phyloP scores from a whole-genome alignment of 2,797 vertebrate species.

The Lutjanus argentimaculatus region DNA sequence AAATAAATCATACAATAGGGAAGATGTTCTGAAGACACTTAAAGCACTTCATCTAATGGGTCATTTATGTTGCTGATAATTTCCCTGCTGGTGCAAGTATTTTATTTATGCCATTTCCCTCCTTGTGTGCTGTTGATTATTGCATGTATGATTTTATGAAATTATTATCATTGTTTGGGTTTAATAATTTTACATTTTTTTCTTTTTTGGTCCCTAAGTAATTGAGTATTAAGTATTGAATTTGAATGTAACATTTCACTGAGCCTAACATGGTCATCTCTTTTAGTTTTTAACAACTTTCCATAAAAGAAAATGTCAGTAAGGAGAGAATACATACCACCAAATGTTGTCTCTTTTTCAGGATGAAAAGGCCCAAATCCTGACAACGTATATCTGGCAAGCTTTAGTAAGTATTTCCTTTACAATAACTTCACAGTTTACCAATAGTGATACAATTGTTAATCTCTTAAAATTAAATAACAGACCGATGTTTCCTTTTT shows the following conservation, averaged over 20 bases:
- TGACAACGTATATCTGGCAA: slow-evolving; percentile 82
- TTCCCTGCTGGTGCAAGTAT: no score
- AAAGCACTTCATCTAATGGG: no score
- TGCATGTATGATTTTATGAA: no score
- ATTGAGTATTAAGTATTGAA: no score
- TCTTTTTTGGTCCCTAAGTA: neutral
- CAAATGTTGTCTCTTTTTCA: slow-evolving; percentile 50
- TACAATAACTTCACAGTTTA: neutral
- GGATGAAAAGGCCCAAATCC: slow-evolving; percentile 83
- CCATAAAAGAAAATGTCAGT: neutral
- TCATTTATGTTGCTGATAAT: no score
- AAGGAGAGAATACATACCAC: neutral
- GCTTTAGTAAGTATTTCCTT: slow-evolving; percentile 64
- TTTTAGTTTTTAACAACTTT: neutral
- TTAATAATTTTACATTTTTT: neutral
- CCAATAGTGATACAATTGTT: neutral
- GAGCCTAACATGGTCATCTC: no score
- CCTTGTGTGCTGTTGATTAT: no score
- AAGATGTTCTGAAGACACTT: no score
- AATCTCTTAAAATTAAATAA: neutral
- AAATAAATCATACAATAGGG: no score
- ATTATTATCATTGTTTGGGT: no score
- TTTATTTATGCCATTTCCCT: no score
- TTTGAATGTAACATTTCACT: no score
- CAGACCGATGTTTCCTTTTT: neutral